Evolutionary conservation across 2,888 invertebrate genomes (phyloP), one percentile per base, ranked within the genome.

Genomic region (Clepsis dumicolana): DNA sequence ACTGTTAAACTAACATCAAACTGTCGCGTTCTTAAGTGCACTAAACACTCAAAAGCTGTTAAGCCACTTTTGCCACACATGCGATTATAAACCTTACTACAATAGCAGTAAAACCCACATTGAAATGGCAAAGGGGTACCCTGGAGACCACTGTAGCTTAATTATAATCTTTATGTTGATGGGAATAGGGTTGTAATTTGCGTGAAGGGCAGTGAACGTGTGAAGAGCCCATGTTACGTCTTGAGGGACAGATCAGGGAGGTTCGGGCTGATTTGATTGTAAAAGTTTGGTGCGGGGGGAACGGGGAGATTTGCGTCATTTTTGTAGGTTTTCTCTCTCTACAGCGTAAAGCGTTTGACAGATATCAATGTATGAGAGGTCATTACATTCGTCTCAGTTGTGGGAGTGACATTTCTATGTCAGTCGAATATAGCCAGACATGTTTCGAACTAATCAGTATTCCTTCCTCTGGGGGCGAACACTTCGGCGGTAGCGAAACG

Each of bases 21-120:
- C 18, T 27, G 52, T 38, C 53, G 35, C 21, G 54, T 53, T 27
- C 27, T 50, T 57, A 65, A 65, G 65, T 59, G 65, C 65, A 65
- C 57, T 65, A 64, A 57, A 64, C 16, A 35, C 25, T 57, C 29
- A 18, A 54, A 54, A 50, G 64, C 27, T 32, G 48, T 57, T 57
- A 38, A 44, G 61, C 18, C 38, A 44, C 7, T 8, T 48, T 35
- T 24, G 4, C 21, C 3, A n/a, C 25, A 63, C 16, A 25, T n/a
- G 44, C 50, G 29, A 59, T 35, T 59, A 38, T 50, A 50, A 18
- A 24, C 50, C 38, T 48, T 65, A 16, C 38, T 10, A 21, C 18
- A 21, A 10, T 18, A 4, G n/a, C 0, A 7, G 8, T 65, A 65
- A 59, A 27, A 27, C 8, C 48, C 14, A 59, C n/a, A 38, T 50